These are phyloP conservation scores for Camponotus pennsylvanicus DNA, from an alignment of 1,140 invertebrate genomes.

Conservation along the genomic window DNA sequence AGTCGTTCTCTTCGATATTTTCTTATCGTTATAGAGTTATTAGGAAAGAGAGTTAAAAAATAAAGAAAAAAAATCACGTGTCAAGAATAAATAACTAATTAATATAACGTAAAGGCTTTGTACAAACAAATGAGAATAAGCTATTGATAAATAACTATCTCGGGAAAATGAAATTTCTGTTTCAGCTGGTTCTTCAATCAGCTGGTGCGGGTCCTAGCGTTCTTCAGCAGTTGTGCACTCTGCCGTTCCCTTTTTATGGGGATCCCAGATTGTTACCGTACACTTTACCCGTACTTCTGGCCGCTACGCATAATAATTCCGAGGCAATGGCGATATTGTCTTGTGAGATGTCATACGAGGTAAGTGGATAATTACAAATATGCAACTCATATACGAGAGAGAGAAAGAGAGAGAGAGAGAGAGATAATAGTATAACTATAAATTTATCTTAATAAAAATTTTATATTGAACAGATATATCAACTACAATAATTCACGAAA, in stretches of 20 bases:
- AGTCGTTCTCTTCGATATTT: not conserved
- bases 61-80: not conserved
- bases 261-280: conserved; percentile 91
- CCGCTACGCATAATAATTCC: conserved; percentile 91
- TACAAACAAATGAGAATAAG: too few species aligned
- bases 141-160: not conserved
- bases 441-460: not conserved
- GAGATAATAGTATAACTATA: too few species aligned
- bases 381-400: too few species aligned
- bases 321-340: conserved; percentile 91
- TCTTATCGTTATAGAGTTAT: not conserved
- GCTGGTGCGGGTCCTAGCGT: conserved; percentile 94
- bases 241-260: conserved; percentile 96
- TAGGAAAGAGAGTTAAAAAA: not conserved
- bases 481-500: not conserved
- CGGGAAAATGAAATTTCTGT: conserved; percentile 64
- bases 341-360: conserved; percentile 93
- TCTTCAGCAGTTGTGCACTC: conserved; percentile 94
- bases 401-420: too few species aligned
- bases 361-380: conserved; percentile 78
- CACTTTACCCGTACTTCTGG: conserved; percentile 95
- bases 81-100: conserved; percentile 12
- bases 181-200: conserved; percentile 91
- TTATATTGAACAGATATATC: not conserved
- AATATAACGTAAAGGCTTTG: too few species aligned